These are phyloP conservation scores for Pseudotriccus pelzelni DNA, from an alignment of 2,797 vertebrate genomes.

Conservation along the genomic window DNA sequence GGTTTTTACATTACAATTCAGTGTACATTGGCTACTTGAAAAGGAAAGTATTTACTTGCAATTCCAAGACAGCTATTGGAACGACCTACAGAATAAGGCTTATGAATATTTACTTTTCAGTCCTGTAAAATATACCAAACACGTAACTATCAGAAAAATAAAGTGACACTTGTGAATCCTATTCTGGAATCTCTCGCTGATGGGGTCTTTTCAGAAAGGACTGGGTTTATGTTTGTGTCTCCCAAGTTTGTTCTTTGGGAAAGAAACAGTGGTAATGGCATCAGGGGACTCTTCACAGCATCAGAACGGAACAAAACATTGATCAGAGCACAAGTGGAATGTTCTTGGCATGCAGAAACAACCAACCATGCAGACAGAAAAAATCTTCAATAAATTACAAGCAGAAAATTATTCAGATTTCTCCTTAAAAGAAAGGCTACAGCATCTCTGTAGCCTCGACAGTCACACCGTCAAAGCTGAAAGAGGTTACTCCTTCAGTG, in stretches of 20 bases:
- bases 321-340: conserved; percentile 11
- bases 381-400: conserved; percentile 14
- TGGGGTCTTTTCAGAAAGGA: not conserved
- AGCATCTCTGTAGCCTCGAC: not conserved
- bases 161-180: not conserved
- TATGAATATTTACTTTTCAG: conserved; percentile 29
- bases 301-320: not conserved
- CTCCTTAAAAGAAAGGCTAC: not conserved
- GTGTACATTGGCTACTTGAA: conserved; percentile 47
- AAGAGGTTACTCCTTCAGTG: not conserved
- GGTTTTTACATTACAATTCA: conserved; percentile 55
- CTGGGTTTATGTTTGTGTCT: not conserved
- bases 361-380: conserved; percentile 44
- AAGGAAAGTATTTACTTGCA: conserved; percentile 24
- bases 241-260: not conserved
- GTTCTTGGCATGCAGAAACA: conserved; percentile 9
- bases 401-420: not conserved
- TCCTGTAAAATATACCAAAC: not conserved
- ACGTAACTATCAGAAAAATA: not conserved
- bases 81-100: conserved; percentile 55
- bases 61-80: conserved; percentile 30
- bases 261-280: not conserved
- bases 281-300: not conserved
- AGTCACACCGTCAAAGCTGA: not conserved
- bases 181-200: not conserved